These are phyloP conservation scores for Athene noctua DNA, from an alignment of 2,113 vertebrate genomes.

Conservation along the genomic window DNA sequence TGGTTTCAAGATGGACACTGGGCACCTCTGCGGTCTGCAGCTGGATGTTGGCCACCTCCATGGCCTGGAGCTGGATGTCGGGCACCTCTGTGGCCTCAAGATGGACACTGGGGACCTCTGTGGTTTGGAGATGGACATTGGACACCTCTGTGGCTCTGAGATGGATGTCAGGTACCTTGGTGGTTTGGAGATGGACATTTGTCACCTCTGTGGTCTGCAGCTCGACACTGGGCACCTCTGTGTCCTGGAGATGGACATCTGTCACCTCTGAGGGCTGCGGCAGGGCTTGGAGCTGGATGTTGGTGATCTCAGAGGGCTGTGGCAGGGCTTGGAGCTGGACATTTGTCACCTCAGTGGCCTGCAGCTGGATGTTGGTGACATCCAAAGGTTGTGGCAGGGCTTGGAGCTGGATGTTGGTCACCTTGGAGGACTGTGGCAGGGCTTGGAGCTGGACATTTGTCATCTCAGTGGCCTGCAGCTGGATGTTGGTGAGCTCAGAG, in stretches of 20 bases:
- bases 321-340: neutral
- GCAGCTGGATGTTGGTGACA: neutral
- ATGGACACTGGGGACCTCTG: neutral
- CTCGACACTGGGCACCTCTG: neutral
- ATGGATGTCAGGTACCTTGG: neutral
- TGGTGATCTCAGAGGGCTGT: neutral
- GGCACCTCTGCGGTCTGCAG: neutral
- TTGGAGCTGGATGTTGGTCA: neutral
- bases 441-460: neutral
- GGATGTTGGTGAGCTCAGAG: neutral
- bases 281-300: neutral
- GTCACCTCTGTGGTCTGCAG: neutral
- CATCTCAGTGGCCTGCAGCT: neutral
- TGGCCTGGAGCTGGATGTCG: fast-evolving
- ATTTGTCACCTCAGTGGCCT: too few species aligned
- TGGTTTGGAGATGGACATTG: neutral
- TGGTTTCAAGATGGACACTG: neutral
- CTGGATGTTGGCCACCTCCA: neutral
- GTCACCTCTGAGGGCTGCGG: too few species aligned
- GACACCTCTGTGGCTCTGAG: neutral
- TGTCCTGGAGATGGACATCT: too few species aligned
- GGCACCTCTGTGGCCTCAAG: neutral
- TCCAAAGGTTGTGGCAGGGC: neutral
- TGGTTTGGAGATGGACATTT: neutral
- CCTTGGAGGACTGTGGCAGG: neutral